Conservation (phyloP, 2,888 invertebrate species). For the Tenthredo scrophulariae region DNA sequence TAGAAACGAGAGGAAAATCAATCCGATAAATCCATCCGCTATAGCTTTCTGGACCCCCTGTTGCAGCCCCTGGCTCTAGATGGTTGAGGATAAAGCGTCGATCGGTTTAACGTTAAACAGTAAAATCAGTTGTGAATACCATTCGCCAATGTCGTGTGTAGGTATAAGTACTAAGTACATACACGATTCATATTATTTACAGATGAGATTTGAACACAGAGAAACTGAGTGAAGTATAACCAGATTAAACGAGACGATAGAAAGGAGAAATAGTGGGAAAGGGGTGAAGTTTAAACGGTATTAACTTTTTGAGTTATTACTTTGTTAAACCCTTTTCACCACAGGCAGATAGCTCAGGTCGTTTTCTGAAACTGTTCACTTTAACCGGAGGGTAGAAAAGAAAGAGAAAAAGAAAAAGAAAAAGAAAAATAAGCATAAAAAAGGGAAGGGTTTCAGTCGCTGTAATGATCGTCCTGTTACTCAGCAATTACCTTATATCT, state of each 20-base stretch:
- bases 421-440: not conserved
- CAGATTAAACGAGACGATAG: not conserved
- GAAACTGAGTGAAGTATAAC: not conserved
- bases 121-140: not conserved
- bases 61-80: no score
- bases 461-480: not conserved
- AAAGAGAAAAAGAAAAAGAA: not conserved
- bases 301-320: conserved; percentile 42
- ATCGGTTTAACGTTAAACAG: conserved; percentile 22
- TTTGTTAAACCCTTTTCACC: conserved; percentile 23
- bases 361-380: not conserved
- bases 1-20: not conserved
- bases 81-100: not conserved
- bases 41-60: not conserved
- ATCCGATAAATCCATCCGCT: not conserved
- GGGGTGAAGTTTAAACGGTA: not conserved
- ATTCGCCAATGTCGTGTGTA: not conserved
- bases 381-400: not conserved
- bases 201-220: not conserved
- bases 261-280: not conserved
- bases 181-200: not conserved
- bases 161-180: not conserved
- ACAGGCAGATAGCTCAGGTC: not conserved
- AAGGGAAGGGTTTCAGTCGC: not conserved
- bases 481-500: conserved; percentile 8